A percentile compares a stretch with the other conserved stretches of the same genome.
Conservation (phyloP, 2,797 vertebrate genomes). For the Onychomys torridus region DNA sequence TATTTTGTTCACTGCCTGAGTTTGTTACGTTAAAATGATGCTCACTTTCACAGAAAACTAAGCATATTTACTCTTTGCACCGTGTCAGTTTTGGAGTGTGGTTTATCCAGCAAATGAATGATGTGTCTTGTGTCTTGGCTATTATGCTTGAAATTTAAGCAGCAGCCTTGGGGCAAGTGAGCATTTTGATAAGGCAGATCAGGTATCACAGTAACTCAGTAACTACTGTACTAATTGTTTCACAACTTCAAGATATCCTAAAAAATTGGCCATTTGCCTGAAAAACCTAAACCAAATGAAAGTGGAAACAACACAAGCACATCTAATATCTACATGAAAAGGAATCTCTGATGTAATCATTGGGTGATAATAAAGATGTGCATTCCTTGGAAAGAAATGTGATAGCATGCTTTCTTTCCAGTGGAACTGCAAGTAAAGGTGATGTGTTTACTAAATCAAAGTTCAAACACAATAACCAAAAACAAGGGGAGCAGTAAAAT, state of each 20-base stretch:
- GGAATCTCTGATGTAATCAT: constrained; percentile 13
- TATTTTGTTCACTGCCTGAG: constrained; percentile 76
- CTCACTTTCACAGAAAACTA: constrained; percentile 51
- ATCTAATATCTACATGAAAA: constrained; percentile 65
- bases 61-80: constrained; percentile 67
- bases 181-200: constrained; percentile 57
- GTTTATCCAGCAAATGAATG: constrained; percentile 59
- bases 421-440: constrained; percentile 68
- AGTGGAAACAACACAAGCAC: constrained; percentile 53
- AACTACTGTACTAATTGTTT: constrained; percentile 67
- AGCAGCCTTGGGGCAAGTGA: constrained; percentile 45
- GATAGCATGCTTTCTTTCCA: constrained; percentile 56
- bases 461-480: constrained; percentile 49
- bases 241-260: constrained; percentile 38
- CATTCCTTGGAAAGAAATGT: constrained; percentile 73
- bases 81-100: constrained; percentile 50
- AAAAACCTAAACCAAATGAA: constrained; percentile 58
- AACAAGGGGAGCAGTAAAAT: constrained; percentile 44
- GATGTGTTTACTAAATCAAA: constrained; percentile 64
- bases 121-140: neutral
- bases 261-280: constrained; percentile 6
- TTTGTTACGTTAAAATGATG: constrained; percentile 63
- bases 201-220: constrained; percentile 56
- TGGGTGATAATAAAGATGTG: constrained; percentile 57
- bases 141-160: constrained; percentile 61